These are phyloP conservation scores for Seladonia tumulorum DNA, from an alignment of 2,888 invertebrate species.

Conservation along the genomic window DNA sequence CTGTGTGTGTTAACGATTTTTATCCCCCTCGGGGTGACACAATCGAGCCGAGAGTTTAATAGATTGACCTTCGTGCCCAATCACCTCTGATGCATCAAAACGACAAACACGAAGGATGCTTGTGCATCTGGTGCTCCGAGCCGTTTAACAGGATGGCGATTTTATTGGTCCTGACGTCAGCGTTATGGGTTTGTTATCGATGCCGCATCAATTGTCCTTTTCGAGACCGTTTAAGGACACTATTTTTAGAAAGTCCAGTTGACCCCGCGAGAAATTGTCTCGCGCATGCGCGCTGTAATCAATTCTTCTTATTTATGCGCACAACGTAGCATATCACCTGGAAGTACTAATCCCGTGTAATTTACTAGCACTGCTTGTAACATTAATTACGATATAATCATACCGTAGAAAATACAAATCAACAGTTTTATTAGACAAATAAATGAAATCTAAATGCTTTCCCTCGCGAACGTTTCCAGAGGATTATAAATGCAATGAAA, in stretches of 20 bases:
- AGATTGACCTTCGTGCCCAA: constrained; percentile 68
- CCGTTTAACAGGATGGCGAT: constrained; percentile 74
- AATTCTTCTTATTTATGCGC: background rate
- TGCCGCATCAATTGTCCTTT: constrained; percentile 63
- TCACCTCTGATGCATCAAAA: constrained; percentile 56
- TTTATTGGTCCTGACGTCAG: constrained; percentile 80
- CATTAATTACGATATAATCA: background rate
- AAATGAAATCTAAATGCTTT: background rate
- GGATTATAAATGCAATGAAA: background rate
- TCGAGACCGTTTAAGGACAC: constrained; percentile 31
- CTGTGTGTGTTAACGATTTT: constrained; percentile 44
- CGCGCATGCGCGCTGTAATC: background rate
- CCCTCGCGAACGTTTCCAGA: background rate
- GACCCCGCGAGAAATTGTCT: constrained; percentile 15
- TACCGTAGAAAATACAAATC: background rate
- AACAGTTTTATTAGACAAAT: background rate
- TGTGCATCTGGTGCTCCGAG: constrained; percentile 67
- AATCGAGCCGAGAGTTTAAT: constrained; percentile 56
- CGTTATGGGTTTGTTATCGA: constrained; percentile 72
- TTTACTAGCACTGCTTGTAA: background rate
- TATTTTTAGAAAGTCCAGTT: constrained; percentile 57
- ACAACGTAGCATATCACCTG: background rate
- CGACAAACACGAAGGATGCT: constrained; percentile 42
- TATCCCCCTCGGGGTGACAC: constrained; percentile 26
- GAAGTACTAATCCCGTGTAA: background rate